phyloP scores from a whole-genome alignment of 2,888 invertebrate genomes.

The Subacronicta megacephala region DNA sequence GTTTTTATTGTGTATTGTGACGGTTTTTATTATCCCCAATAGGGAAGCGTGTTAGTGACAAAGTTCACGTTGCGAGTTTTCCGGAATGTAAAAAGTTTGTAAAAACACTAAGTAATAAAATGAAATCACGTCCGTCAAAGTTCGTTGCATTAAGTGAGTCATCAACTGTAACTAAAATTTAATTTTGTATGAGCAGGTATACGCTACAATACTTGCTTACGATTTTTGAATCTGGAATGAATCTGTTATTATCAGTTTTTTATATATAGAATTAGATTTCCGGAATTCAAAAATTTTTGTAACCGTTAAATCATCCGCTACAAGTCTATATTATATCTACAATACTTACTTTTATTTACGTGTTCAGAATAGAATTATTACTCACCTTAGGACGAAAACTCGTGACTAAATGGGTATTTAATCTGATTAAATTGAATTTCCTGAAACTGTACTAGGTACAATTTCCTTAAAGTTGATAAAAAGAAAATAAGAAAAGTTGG shows the following conservation, averaged over 20 bases:
- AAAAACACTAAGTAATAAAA: neutral
- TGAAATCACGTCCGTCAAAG: neutral
- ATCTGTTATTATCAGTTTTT: too few species aligned
- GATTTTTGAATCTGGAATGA: too few species aligned
- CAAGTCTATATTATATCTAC: too few species aligned
- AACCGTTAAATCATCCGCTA: too few species aligned
- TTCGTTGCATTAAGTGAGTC: conserved; percentile 2
- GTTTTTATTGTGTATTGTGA: conserved; percentile 26
- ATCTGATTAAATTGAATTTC: conserved; percentile 23
- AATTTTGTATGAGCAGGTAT: conserved; percentile 8
- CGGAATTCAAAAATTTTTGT: too few species aligned
- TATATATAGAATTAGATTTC: too few species aligned
- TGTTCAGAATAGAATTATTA: conserved; percentile 12
- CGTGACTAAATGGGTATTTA: conserved; percentile 31
- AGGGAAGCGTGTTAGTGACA: conserved; percentile 5
- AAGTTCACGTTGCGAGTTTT: neutral
- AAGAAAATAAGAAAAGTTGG: neutral
- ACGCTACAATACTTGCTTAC: conserved; percentile 9
- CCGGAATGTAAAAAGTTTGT: neutral
- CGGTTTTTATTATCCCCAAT: conserved; percentile 51
- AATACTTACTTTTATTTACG: neutral
- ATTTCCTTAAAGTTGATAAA: conserved; percentile 9
- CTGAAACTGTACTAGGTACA: conserved; percentile 18
- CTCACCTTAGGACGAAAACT: conserved; percentile 18
- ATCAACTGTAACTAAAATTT: conserved; percentile 16